phyloP scores from a whole-genome alignment of 2,797 vertebrate genomes.

The Harpagifer antarcticus region DNA sequence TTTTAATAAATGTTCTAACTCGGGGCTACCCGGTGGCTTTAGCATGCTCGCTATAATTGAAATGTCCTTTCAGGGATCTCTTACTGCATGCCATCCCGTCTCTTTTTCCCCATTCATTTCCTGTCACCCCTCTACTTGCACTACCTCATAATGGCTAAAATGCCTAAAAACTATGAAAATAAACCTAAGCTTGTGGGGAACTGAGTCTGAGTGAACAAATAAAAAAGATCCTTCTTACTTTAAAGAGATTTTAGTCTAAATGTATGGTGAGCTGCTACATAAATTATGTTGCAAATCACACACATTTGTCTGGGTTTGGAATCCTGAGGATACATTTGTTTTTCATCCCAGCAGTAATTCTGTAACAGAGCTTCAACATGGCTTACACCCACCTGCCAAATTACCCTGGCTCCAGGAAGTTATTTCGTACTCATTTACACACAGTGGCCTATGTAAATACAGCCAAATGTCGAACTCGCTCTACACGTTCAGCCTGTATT shows the following conservation, averaged over 20 bases:
- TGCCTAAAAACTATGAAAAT: not conserved
- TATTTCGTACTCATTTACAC: conserved; percentile 39
- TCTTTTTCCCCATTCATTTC: conserved; percentile 1
- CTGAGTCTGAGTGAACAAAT: not conserved
- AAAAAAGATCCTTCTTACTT: not conserved
- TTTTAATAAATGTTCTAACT: not conserved
- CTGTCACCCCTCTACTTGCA: not conserved
- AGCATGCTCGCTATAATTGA: not conserved
- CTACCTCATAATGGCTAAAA: not conserved
- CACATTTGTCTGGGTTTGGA: not conserved
- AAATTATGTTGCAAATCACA: not conserved
- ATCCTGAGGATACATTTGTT: conserved; percentile 1
- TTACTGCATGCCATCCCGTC: not conserved
- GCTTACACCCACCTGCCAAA: conserved; percentile 40
- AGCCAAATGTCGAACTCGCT: not conserved
- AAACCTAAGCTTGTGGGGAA: not conserved
- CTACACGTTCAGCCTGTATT: not conserved
- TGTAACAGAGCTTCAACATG: conserved; percentile 12
- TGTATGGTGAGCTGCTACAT: not conserved
- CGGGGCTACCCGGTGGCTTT: not conserved
- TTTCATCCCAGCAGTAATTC: conserved; percentile 24
- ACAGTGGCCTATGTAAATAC: conserved; percentile 44
- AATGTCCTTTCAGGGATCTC: not conserved
- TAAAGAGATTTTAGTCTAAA: not conserved
- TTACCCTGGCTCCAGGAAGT: conserved; percentile 46